Conservation (phyloP, 1,140 invertebrate species). For the honey bee (Apis mellifera) region Amel_HAv3.1 CM009933.2:294001-294500, state of each 20-base stretch:
- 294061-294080: not conserved
- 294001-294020: constrained; percentile 13
- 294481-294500: not conserved
- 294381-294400: not conserved
- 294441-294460: too few relatives aligned
- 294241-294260: constrained; percentile 66
- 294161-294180: constrained; percentile 46
- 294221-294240: constrained; percentile 62
- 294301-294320: constrained; percentile 89
- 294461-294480: not conserved
- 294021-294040: not conserved
- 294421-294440: not conserved
- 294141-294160: constrained; percentile 49
- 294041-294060: not conserved
- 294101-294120: too few relatives aligned
- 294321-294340: constrained; percentile 88
- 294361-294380: constrained; percentile 75
- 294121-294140: not conserved
- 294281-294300: constrained; percentile 89
- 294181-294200: constrained; percentile 43
- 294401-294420: not conserved
- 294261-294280: constrained; percentile 88
- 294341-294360: constrained; percentile 92
- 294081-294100: too few relatives aligned
- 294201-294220: constrained; percentile 52